Conservation (phyloP, 2,113 vertebrate species). For the Scolopax mira region DNA sequence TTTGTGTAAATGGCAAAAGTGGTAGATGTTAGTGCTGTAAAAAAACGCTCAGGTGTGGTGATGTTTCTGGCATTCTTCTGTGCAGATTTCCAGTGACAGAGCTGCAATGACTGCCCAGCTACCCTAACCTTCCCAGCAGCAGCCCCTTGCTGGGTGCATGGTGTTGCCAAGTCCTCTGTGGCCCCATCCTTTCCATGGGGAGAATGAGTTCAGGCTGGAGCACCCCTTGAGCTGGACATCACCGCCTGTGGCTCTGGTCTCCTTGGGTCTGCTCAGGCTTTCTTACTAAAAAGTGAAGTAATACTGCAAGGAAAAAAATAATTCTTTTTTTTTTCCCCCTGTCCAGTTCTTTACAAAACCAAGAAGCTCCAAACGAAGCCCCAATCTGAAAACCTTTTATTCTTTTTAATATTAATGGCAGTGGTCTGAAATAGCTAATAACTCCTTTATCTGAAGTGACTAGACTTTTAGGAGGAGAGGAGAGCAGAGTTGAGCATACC, state of each 20-base stretch:
- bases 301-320: not conserved
- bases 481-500: not conserved
- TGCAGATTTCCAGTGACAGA: not conserved
- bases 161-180: accelerated
- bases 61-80: not conserved
- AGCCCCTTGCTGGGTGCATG: not conserved
- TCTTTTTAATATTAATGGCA: not conserved
- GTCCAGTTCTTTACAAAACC: not conserved
- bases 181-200: accelerated
- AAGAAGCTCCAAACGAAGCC: not conserved
- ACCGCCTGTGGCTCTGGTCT: accelerated
- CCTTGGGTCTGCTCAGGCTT: not conserved
- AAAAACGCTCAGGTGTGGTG: not conserved
- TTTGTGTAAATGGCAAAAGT: not conserved
- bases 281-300: not conserved
- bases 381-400: not conserved
- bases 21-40: too few species aligned
- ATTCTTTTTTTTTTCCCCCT: accelerated
- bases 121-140: not conserved
- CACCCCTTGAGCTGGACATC: not conserved
- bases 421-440: not conserved
- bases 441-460: not conserved
- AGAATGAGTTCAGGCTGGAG: not conserved
- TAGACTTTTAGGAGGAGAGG: not conserved
- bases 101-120: not conserved